phyloP scores from a whole-genome alignment of 2,113 vertebrate species.

The Pomatorhinus ruficollis region DNA sequence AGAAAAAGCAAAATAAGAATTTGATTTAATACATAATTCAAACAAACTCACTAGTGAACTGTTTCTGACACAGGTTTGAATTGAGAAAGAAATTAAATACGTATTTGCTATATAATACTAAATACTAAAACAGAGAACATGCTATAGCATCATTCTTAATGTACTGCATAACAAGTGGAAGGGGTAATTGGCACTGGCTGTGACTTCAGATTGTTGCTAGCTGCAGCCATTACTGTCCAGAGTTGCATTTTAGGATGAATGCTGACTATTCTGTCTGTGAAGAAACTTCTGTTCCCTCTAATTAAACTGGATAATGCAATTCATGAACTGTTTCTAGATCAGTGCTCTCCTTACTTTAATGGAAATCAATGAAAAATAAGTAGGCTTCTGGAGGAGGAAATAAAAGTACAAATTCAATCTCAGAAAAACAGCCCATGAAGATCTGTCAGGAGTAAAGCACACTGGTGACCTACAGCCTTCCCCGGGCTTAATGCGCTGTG shows the following conservation, averaged over 20 bases:
- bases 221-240: neutral
- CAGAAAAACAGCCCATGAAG: conserved; percentile 55
- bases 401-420: conserved; percentile 65
- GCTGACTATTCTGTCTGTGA: conserved; percentile 43
- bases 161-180: neutral
- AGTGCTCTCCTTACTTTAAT: conserved; percentile 64
- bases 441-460: conserved; percentile 7
- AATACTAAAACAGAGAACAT: neutral
- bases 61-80: neutral
- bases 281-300: conserved; percentile 69
- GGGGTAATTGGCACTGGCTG: neutral
- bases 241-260: conserved; percentile 52
- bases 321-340: conserved; percentile 70
- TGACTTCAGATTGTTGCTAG: conserved; percentile 1
- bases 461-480: neutral
- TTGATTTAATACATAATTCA: neutral
- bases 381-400: conserved; percentile 38
- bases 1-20: neutral
- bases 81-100: neutral
- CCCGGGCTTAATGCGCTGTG: neutral
- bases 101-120: neutral
- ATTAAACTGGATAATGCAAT: conserved; percentile 77
- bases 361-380: conserved; percentile 75
- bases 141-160: conserved; percentile 7
- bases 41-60: neutral